Conservation (phyloP, 2,888 invertebrate genomes). For the Atethmia centrago region DNA sequence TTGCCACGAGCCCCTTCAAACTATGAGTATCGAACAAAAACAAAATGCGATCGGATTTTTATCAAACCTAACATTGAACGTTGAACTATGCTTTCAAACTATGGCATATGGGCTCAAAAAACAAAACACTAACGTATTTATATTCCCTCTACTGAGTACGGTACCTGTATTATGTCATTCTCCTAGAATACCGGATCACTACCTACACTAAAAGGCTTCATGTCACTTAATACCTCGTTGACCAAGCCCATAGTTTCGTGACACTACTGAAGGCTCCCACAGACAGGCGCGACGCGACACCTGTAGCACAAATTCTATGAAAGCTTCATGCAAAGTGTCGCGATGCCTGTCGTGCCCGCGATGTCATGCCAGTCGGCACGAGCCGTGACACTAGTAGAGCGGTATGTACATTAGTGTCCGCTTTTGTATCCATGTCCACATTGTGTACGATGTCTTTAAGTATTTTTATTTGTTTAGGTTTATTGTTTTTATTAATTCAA, state of each 20-base stretch:
- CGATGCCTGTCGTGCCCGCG: no score
- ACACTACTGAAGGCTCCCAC: no score
- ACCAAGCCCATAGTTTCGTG: neutral
- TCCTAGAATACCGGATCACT: neutral
- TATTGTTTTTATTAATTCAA: neutral
- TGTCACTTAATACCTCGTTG: constrained; percentile 10
- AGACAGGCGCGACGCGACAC: no score
- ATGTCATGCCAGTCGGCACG: no score
- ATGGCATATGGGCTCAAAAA: no score
- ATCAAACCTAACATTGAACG: neutral
- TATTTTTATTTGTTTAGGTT: neutral
- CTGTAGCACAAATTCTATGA: no score
- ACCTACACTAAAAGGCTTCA: constrained; percentile 5
- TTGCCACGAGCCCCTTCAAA: no score
- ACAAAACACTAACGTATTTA: neutral
- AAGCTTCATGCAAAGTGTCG: no score
- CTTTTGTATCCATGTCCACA: neutral
- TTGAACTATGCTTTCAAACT: neutral
- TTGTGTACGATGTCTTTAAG: neutral
- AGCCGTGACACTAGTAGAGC: neutral
- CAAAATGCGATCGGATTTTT: neutral
- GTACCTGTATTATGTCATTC: neutral
- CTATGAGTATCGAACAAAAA: neutral
- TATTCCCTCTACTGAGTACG: neutral
- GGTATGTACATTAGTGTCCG: constrained; percentile 2